These are phyloP conservation scores for Labeo calbasu DNA, from an alignment of 2,797 vertebrate species.

Conservation along the genomic window DNA sequence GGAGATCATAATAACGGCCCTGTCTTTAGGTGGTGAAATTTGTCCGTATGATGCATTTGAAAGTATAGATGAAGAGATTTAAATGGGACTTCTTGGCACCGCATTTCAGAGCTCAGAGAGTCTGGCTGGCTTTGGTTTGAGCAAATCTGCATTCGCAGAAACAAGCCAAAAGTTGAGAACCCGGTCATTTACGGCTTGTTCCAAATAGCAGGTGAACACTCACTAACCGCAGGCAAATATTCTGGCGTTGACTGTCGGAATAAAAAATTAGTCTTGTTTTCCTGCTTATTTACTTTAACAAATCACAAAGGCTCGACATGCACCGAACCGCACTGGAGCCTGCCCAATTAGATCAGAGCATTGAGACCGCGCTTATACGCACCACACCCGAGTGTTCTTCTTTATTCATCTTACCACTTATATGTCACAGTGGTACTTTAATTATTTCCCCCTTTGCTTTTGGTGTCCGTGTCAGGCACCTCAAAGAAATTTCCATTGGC, in stretches of 20 bases:
- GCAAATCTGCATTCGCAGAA: conserved; percentile 23
- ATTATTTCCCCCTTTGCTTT: conserved; percentile 69
- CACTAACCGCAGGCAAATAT: conserved; percentile 37
- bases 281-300: conserved; percentile 66
- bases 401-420: conserved; percentile 64
- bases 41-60: not conserved
- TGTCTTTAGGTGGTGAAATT: conserved; percentile 36
- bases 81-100: not conserved
- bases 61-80: conserved; percentile 15
- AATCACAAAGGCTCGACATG: conserved; percentile 52
- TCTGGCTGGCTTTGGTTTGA: conserved; percentile 15
- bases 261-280: conserved; percentile 66
- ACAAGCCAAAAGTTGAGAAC: conserved; percentile 28
- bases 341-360: conserved; percentile 48
- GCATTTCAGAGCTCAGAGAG: not conserved
- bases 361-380: conserved; percentile 62
- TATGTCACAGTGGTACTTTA: conserved; percentile 68
- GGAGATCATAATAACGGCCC: conserved; percentile 37
- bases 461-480: conserved; percentile 73
- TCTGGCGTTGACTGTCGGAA: conserved; percentile 32
- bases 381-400: conserved; percentile 59
- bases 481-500: conserved; percentile 79
- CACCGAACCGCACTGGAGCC: conserved; percentile 48
- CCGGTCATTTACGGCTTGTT: conserved; percentile 12
- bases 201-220: conserved; percentile 40